These are phyloP conservation scores for Girardinus metallicus DNA, from an alignment of 2,797 vertebrate genomes.

Conservation along the genomic window DNA sequence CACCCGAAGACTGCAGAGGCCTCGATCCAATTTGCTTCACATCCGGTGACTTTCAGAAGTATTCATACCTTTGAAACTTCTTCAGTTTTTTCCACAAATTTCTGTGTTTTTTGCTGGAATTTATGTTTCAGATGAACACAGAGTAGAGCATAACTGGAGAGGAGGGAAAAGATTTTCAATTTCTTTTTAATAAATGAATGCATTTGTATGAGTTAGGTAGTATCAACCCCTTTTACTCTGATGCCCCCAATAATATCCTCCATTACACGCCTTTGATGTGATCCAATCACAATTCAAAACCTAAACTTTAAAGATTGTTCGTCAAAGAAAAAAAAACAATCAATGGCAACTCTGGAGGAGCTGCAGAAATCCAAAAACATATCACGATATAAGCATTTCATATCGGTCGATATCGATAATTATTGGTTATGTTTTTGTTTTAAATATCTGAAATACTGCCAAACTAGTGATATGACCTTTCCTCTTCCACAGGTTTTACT, in stretches of 20 bases:
- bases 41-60: not conserved
- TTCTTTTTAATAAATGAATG: not conserved
- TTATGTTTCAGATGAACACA: not conserved
- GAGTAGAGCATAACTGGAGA: not conserved
- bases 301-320: not conserved
- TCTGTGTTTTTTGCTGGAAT: not conserved
- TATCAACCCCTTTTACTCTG: not conserved
- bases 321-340: too few relatives aligned
- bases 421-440: too few relatives aligned
- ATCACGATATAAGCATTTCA: too few relatives aligned
- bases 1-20: constrained; percentile 41
- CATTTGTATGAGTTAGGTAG: not conserved
- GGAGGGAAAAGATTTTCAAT: not conserved
- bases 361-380: too few relatives aligned
- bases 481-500: too few relatives aligned
- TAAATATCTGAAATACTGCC: too few relatives aligned
- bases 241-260: not conserved
- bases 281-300: not conserved
- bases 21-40: constrained; percentile 44
- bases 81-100: not conserved
- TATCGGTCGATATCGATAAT: too few relatives aligned
- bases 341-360: too few relatives aligned
- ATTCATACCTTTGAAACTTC: not conserved
- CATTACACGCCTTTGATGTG: not conserved
- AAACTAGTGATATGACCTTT: too few relatives aligned